Base-by-base conservation (phyloP, 2,797 vertebrate genomes). In the Hozukius guyotensis region DNA sequence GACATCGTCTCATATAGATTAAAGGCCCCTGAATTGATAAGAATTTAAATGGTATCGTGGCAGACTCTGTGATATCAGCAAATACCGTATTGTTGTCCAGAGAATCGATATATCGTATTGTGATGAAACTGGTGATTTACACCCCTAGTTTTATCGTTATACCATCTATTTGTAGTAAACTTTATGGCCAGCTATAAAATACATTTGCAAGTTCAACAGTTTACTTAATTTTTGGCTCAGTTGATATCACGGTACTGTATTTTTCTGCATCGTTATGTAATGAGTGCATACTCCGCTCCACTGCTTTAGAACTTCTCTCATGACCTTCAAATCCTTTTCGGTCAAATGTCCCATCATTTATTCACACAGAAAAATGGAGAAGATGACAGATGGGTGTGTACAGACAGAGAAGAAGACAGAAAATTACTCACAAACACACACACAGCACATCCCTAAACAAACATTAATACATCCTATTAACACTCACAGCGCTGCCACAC, bases 381-480 rank as follows among this genome's bases (percentile, higher is more conserved):
- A 69, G 27, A 85, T 72, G 59, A 73, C 61, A 63, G 31, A 59
- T 42, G 7, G 32, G 32, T 12, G 16, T 65, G 18, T 12, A 32
- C 9, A 38, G 55, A 65, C 4, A 8, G 24, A 56, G 18, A 27
- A 29, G 53, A 49, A 57, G 18, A 64, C 59, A 77, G 4, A 62
- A n/a, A n/a, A n/a, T n/a, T n/a, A n/a, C 49, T 9, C 8, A 10
- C 32, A 36, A 5, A 10, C 32, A 36, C 25, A 4, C 60, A 63
- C 61, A 73, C 32, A 69, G 42, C 31, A 34, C 72, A 70, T 62
- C 68, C 10, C 80, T 78, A 56, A 76, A 81, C 72, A 89, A 88
- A 87, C 88, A 86, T 68, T 71, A 49, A 82, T 82, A 31, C 62
- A 62, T 80, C 61, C 75, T 75, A 56, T 78, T 82, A 81, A 89